Conservation (phyloP, 2,113 vertebrate genomes). For the Anser cygnoides region DNA sequence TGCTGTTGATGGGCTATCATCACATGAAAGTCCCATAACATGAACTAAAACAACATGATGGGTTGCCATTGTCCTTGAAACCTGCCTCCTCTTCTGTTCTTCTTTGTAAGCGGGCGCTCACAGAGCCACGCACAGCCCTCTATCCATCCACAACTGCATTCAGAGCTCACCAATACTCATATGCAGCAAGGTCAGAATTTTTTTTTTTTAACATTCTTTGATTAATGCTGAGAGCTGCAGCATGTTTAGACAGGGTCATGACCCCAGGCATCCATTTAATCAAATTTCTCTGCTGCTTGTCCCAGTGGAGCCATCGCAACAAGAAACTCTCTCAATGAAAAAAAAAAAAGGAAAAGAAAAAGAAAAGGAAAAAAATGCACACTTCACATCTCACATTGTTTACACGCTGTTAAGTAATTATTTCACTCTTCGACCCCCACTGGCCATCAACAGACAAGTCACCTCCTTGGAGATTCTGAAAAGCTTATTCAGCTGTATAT, state of each 20-base stretch:
- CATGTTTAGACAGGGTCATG: constrained; percentile 86
- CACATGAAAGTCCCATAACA: constrained; percentile 35
- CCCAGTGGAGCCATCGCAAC: constrained; percentile 81
- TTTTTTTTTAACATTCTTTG: constrained; percentile 80
- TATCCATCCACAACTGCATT: constrained; percentile 45
- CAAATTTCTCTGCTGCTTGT: constrained; percentile 87
- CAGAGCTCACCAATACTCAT: constrained; percentile 65
- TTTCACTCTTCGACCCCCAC: constrained; percentile 80
- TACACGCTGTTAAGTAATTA: constrained; percentile 89
- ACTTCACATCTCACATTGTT: constrained; percentile 83
- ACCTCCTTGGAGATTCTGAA: constrained; percentile 81
- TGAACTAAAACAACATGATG: constrained; percentile 28
- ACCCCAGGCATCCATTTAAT: constrained; percentile 91
- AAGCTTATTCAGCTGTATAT: constrained; percentile 83
- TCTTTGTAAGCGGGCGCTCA: constrained; percentile 39
- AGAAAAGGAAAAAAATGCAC: constrained; percentile 62
- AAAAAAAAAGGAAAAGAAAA: constrained; percentile 10
- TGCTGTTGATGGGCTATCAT: not conserved
- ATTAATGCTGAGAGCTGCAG: constrained; percentile 89
- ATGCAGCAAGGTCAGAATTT: constrained; percentile 82
- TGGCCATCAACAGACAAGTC: constrained; percentile 78
- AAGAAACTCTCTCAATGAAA: constrained; percentile 82
- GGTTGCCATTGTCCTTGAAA: constrained; percentile 47
- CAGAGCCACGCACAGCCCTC: constrained; percentile 3
- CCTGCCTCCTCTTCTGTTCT: not conserved